Evolutionary conservation across 1,140 invertebrate genomes (phyloP).

Genomic region (Halesus radiatus): DNA sequence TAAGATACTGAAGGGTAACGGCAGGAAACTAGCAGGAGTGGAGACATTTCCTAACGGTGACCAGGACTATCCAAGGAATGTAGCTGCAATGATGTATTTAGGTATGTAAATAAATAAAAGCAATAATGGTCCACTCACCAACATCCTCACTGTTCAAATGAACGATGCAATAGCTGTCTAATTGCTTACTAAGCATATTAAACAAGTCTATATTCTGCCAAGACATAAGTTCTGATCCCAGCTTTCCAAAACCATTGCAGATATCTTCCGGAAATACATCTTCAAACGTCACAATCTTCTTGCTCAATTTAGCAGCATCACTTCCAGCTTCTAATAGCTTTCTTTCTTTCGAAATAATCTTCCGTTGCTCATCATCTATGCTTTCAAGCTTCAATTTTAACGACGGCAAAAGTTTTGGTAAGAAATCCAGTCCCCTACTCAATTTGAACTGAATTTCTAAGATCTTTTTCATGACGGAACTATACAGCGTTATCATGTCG

Average conservation of each 20-base stretch:
- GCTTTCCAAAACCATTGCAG: slow-evolving; percentile 47
- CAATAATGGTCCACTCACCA: slow-evolving; percentile 17
- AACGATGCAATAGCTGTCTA: slow-evolving; percentile 37
- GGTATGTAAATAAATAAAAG: too few species aligned
- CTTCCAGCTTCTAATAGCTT: slow-evolving; percentile 25
- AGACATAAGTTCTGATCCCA: slow-evolving; percentile 46
- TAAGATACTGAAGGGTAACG: too few species aligned
- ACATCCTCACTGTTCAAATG: slow-evolving; percentile 9
- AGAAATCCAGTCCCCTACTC: slow-evolving; percentile 48
- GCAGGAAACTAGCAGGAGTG: too few species aligned
- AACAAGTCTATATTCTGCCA: slow-evolving; percentile 50
- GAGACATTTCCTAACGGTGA: too few species aligned
- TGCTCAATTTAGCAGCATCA: slow-evolving; percentile 9
- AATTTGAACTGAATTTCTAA: slow-evolving; percentile 48
- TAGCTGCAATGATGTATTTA: too few species aligned
- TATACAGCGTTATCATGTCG: slow-evolving; percentile 16
- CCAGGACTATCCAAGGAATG: too few species aligned
- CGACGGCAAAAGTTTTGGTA: slow-evolving; percentile 28
- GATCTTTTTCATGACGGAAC: slow-evolving; percentile 31
- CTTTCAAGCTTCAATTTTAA: slow-evolving; percentile 45
- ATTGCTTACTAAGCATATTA: slow-evolving; percentile 32
- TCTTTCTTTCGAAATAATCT: slow-evolving; percentile 33
- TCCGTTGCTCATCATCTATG: slow-evolving; percentile 38
- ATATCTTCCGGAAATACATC: slow-evolving; percentile 47
- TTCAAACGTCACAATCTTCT: slow-evolving; percentile 33